These are phyloP conservation scores for Poecilobothrus nobilitatus DNA, from an alignment of 2,888 invertebrate species.

Conservation along the genomic window DNA sequence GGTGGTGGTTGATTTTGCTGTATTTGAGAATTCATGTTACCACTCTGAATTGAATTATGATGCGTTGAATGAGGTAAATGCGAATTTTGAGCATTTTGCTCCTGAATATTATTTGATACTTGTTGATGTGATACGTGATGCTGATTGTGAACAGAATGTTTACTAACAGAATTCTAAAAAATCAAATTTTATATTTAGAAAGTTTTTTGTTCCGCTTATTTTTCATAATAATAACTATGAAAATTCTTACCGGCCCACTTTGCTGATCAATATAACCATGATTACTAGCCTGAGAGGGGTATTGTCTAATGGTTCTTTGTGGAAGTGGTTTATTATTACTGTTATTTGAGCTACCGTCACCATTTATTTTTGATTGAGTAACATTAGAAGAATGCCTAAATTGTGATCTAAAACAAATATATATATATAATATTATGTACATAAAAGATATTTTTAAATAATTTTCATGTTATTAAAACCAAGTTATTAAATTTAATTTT, in stretches of 20 bases:
- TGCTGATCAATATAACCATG: constrained; percentile 32
- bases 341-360: constrained; percentile 31
- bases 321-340: constrained; percentile 36
- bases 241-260: constrained; percentile 25
- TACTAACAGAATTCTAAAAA: constrained; percentile 2
- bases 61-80: constrained; percentile 22
- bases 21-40: constrained; percentile 27
- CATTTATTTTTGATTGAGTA: constrained; percentile 38
- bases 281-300: constrained; percentile 31
- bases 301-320: constrained; percentile 39
- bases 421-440: background rate
- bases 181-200: background rate
- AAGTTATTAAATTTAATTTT: too few species aligned
- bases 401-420: constrained; percentile 27
- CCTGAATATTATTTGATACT: constrained; percentile 18
- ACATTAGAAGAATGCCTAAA: constrained; percentile 31
- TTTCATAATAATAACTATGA: too few species aligned
- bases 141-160: constrained; percentile 32
- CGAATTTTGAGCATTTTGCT: constrained; percentile 2
- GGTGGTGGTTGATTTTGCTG: constrained; percentile 33
- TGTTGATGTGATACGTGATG: constrained; percentile 20
- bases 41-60: constrained; percentile 25
- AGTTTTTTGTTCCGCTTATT: too few species aligned
- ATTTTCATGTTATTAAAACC: background rate
- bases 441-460: constrained; percentile 5